A percentile compares a stretch with the other conserved stretches of the same genome.
phyloP scores from a whole-genome alignment of 2,797 vertebrate species.

The Argentina silus region DNA sequence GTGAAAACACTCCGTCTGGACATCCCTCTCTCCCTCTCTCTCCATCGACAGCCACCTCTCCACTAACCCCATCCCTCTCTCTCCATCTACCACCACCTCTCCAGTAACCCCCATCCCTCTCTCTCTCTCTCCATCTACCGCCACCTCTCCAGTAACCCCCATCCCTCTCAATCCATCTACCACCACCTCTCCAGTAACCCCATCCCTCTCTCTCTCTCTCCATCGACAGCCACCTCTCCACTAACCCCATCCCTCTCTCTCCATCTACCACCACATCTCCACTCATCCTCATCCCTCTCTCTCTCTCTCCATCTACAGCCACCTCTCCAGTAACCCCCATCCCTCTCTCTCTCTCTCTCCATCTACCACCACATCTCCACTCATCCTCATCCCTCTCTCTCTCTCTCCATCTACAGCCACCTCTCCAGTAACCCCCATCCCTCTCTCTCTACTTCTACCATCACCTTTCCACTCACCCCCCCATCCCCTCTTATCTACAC shows the following conservation, averaged over 20 bases:
- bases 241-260: slow-evolving; percentile 7
- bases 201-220: slow-evolving; percentile 20
- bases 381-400: not conserved
- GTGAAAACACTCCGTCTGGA: slow-evolving; percentile 34
- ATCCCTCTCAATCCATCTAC: not conserved
- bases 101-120: not conserved
- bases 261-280: not conserved
- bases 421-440: not conserved
- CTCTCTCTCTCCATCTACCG: not conserved
- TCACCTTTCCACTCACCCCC: slow-evolving; percentile 6
- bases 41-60: not conserved
- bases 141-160: not conserved
- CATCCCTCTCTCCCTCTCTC: not conserved
- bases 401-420: slow-evolving; percentile 10
- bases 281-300: slow-evolving; percentile 2
- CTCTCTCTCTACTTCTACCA: slow-evolving; percentile 6
- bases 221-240: not conserved
- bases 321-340: slow-evolving; percentile 12
- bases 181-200: no score
- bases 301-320: no score
- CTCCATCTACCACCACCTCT: slow-evolving; percentile 12
- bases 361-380: not conserved
- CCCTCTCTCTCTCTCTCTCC: not conserved
- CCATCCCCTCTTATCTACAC: slow-evolving; percentile 17
- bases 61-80: not conserved